Evolutionary conservation across 2,113 vertebrate genomes (phyloP).

Genomic region (Stegostoma tigrinum): DNA sequence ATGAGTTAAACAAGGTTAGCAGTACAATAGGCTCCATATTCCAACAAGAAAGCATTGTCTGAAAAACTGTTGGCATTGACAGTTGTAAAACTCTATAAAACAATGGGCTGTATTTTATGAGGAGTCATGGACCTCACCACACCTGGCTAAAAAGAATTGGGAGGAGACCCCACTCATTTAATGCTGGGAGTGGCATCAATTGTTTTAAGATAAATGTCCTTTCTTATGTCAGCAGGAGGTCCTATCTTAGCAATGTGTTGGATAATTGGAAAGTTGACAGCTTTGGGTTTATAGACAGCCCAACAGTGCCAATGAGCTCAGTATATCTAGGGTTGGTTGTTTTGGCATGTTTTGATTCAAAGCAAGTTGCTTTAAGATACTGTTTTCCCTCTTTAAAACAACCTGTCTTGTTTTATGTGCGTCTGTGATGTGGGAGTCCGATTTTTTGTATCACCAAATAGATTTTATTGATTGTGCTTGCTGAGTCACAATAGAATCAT

Average conservation of each 20-base stretch:
- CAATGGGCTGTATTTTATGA: no score
- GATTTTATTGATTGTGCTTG: neutral
- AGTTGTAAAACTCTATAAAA: neutral
- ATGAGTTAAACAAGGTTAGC: neutral
- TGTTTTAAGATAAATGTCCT: no score
- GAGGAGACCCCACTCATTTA: no score
- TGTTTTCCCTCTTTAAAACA: neutral
- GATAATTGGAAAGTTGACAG: no score
- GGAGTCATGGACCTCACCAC: no score
- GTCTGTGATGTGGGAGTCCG: neutral
- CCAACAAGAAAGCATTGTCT: neutral
- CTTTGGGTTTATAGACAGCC: no score
- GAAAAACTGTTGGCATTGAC: neutral
- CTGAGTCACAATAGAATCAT: neutral
- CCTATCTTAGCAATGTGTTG: no score
- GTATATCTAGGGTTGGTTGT: no score
- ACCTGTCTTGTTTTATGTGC: neutral
- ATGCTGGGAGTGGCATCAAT: no score
- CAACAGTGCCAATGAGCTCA: no score
- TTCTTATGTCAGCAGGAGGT: no score
- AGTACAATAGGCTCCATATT: neutral
- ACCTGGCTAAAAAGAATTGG: no score
- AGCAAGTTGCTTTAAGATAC: neutral
- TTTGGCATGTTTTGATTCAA: neutral
- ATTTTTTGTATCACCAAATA: neutral